Evolutionary conservation across 2,797 vertebrate genomes (phyloP).

Genomic region (Tangara arthus): DNA sequence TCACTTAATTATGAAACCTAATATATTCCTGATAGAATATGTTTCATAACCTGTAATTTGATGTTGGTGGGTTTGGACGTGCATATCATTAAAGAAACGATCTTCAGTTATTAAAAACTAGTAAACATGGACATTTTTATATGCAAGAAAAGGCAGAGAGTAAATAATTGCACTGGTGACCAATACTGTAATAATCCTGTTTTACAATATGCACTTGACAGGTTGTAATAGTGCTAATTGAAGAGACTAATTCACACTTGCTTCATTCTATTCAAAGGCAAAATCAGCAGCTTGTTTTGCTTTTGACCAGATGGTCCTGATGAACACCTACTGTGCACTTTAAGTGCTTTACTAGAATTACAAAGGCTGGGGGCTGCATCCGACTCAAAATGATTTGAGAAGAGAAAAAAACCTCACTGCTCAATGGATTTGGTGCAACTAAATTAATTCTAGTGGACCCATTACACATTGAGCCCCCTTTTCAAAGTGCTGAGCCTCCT

Average conservation of each 20-base stretch:
- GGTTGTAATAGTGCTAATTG: conserved; percentile 99
- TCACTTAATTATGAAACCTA: conserved; percentile 63
- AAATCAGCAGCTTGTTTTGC: conserved; percentile 88
- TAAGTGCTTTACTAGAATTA: conserved; percentile 99
- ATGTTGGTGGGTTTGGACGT: conserved; percentile 58
- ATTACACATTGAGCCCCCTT: conserved; percentile 85
- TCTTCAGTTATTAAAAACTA: conserved; percentile 75
- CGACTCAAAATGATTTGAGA: conserved; percentile 86
- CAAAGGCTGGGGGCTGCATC: conserved; percentile 91
- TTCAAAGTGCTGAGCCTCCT: conserved; percentile 85
- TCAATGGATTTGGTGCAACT: conserved; percentile 86
- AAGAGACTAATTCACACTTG: conserved; percentile 96
- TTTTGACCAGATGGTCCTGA: conserved; percentile 99
- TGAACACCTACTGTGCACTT: conserved; percentile 99
- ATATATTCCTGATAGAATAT: conserved; percentile 34
- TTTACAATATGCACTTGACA: conserved; percentile 90
- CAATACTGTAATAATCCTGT: conserved; percentile 93
- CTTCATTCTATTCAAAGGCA: conserved; percentile 85
- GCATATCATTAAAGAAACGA: conserved; percentile 69
- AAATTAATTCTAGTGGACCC: conserved; percentile 87
- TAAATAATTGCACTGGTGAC: conserved; percentile 86
- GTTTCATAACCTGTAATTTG: conserved; percentile 69
- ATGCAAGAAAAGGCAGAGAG: conserved; percentile 83
- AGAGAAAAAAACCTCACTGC: conserved; percentile 73
- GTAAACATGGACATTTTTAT: conserved; percentile 80